phyloP scores from a whole-genome alignment of 2,113 vertebrate species.

The Xenopus laevis region DNA sequence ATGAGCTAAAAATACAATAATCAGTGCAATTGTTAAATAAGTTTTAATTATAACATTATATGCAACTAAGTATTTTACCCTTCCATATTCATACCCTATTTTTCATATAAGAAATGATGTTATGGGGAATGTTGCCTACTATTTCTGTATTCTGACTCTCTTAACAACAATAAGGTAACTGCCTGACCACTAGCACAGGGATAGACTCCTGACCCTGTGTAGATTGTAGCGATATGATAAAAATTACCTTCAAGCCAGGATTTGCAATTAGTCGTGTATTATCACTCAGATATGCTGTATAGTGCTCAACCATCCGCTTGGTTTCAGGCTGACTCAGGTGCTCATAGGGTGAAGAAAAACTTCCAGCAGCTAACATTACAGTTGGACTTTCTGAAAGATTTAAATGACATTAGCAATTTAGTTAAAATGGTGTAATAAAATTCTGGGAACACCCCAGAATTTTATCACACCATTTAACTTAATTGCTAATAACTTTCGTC shows the following conservation, averaged over 20 bases:
- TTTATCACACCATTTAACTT: too few relatives aligned
- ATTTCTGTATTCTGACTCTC: too few relatives aligned
- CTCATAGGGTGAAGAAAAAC: constrained; percentile 95
- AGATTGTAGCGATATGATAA: background rate
- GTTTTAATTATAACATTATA: too few relatives aligned
- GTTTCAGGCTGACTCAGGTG: constrained; percentile 97
- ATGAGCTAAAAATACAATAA: too few relatives aligned
- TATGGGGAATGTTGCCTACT: too few relatives aligned
- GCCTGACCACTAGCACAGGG: too few relatives aligned
- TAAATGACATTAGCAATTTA: background rate
- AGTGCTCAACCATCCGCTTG: constrained; percentile 98
- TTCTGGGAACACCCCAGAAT: rapidly evolving
- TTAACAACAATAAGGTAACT: too few relatives aligned
- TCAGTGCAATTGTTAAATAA: too few relatives aligned
- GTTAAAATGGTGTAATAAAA: background rate
- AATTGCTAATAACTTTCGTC: background rate
- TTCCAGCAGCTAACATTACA: constrained; percentile 92
- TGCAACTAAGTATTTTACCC: too few relatives aligned
- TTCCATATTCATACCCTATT: too few relatives aligned
- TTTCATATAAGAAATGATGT: too few relatives aligned
- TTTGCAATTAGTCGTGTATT: constrained; percentile 97
- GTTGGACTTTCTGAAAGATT: constrained; percentile 84
- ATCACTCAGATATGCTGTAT: constrained; percentile 96
- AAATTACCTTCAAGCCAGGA: constrained; percentile 86
- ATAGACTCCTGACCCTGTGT: too few relatives aligned